These are phyloP conservation scores for Mesoligia furuncula DNA, from an alignment of 2,888 invertebrate species.

Conservation along the genomic window DNA sequence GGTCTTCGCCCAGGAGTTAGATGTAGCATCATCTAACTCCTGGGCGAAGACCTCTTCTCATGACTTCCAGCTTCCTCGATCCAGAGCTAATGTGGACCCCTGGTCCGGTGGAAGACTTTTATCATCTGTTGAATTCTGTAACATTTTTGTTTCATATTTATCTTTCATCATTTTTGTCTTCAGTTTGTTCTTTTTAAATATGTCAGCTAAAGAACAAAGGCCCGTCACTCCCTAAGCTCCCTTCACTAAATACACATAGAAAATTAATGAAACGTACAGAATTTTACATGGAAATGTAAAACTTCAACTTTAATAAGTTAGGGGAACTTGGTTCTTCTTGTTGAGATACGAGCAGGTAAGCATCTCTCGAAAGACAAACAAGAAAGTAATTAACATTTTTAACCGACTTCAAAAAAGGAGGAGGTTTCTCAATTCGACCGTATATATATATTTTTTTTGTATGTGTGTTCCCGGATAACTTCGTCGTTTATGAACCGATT, in stretches of 20 bases:
- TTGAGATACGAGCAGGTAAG: constrained; percentile 49
- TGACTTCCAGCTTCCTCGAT: neutral
- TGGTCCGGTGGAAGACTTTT: neutral
- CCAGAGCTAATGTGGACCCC: neutral
- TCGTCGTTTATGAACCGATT: no score
- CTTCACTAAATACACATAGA: constrained; percentile 32
- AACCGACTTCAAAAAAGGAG: no score
- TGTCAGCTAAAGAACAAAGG: neutral
- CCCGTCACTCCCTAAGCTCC: neutral
- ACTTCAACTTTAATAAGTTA: constrained; percentile 69
- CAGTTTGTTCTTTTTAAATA: constrained; percentile 10
- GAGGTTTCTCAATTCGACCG: no score
- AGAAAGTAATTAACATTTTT: constrained; percentile 62
- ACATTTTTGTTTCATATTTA: neutral
- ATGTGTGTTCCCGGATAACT: no score
- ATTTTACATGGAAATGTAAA: constrained; percentile 59
- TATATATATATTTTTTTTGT: no score
- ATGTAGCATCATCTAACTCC: no score
- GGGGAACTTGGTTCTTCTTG: constrained; percentile 50
- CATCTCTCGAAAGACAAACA: constrained; percentile 48
- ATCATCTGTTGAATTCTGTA: no score
- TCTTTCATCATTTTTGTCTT: neutral
- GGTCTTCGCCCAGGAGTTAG: no score
- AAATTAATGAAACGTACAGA: constrained; percentile 62
- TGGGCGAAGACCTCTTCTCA: neutral